Evolutionary conservation across 2,888 invertebrate species (phyloP).

Genomic region (Chelonus formosanus): DNA sequence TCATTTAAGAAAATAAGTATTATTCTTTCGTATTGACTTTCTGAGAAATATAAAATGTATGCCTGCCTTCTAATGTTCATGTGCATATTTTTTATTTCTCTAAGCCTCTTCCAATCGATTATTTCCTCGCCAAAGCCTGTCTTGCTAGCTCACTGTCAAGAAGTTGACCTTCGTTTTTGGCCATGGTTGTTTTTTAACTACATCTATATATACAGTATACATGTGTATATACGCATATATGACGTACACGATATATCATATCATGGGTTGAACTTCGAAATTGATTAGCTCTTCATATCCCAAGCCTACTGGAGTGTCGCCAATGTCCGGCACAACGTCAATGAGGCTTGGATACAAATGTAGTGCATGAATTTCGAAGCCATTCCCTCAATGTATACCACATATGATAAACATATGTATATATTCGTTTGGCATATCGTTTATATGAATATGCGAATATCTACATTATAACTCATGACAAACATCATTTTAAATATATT

Average conservation of each 20-base stretch:
- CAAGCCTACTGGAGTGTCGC: too few relatives aligned
- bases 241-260: slow-evolving; percentile 18
- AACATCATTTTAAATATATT: neutral
- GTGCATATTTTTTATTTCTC: slow-evolving; percentile 9
- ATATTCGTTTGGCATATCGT: slow-evolving; percentile 27
- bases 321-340: neutral
- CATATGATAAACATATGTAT: slow-evolving; percentile 34
- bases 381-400: slow-evolving; percentile 29
- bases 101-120: slow-evolving; percentile 34
- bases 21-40: neutral
- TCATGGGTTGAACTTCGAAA: neutral
- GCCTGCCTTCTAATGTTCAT: slow-evolving; percentile 4
- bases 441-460: slow-evolving; percentile 38
- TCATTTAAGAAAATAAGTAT: too few relatives aligned
- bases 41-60: too few relatives aligned
- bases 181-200: slow-evolving; percentile 76
- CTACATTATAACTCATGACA: neutral
- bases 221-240: slow-evolving; percentile 29
- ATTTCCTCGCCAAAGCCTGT: slow-evolving; percentile 56
- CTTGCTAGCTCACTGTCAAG: slow-evolving; percentile 76
- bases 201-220: slow-evolving; percentile 43
- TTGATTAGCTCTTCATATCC: slow-evolving; percentile 12
- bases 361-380: slow-evolving; percentile 15
- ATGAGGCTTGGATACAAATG: too few relatives aligned
- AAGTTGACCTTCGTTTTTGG: slow-evolving; percentile 96